Evolutionary conservation across 2,113 vertebrate genomes (phyloP), one percentile per base, ranked within the genome.

Genomic region (Bagarius yarrelli): DNA sequence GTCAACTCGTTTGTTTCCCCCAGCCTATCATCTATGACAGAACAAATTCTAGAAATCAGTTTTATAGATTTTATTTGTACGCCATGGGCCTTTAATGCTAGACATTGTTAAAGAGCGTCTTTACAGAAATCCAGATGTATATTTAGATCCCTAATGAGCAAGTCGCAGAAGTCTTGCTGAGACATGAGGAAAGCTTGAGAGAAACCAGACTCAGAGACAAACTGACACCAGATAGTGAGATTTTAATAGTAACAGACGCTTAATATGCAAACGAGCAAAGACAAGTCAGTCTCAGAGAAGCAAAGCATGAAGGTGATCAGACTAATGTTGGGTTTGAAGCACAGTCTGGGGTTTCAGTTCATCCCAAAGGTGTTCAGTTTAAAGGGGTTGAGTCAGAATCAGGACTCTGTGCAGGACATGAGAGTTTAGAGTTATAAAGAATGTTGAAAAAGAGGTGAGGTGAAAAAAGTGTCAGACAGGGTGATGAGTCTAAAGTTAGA

Each of bases 241-340:
- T 71, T 71, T 30, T 71, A 71, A 52, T 71, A 71, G 69, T 27
- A 30, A 71, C 69, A 52, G 69, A 52, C 25, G 18, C 15, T 36
- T 40, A 21, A 47, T 30, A 52, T 19, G 69, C 16, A 30, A 30
- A 71, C 12, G 47, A 52, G n/a, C n/a, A n/a, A n/a, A n/a, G n/a
- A n/a, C n/a, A n/a, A n/a, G n/a, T n/a, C n/a, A n/a, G n/a, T n/a
- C n/a, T n/a, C n/a, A n/a, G n/a, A n/a, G n/a, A n/a, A n/a, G n/a
- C n/a, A n/a, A n/a, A n/a, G n/a, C n/a, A n/a, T n/a, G n/a, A n/a
- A n/a, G n/a, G n/a, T n/a, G n/a, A n/a, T n/a, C n/a, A n/a, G n/a
- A n/a, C n/a, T n/a, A n/a, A n/a, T n/a, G n/a, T n/a, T n/a, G n/a
- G n/a, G n/a, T n/a, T n/a, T n/a, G n/a, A n/a, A n/a, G n/a, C n/a